phyloP scores from a whole-genome alignment of 2,888 invertebrate genomes.

The Caenorhabditis sulstoni region DNA sequence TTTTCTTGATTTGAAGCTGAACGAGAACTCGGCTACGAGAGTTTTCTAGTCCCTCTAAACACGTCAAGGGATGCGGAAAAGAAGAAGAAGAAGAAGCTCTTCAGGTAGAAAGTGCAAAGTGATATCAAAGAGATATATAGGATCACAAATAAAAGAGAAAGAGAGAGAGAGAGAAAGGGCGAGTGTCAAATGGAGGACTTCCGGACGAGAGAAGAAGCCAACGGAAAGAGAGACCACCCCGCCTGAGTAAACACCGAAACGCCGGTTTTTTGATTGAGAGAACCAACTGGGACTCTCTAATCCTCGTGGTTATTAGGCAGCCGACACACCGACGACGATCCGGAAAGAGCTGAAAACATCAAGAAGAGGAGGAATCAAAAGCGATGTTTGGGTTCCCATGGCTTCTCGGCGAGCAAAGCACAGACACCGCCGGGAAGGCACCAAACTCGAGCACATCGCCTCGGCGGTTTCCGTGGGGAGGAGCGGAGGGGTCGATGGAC shows the following conservation, averaged over 20 bases:
- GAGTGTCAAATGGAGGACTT: slow-evolving; percentile 57
- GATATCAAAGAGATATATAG: slow-evolving; percentile 34
- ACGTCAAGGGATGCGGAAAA: not conserved
- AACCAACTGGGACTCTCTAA: slow-evolving; percentile 34
- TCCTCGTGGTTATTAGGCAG: too few species aligned
- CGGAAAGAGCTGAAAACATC: not conserved
- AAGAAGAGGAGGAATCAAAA: not conserved
- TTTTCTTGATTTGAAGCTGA: too few species aligned
- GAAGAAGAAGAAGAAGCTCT: not conserved
- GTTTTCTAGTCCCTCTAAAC: too few species aligned
- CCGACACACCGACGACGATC: not conserved
- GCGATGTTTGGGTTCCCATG: slow-evolving; percentile 36
- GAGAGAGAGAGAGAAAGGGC: slow-evolving; percentile 34
- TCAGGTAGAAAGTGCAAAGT: slow-evolving; percentile 8
- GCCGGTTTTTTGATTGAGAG: slow-evolving; percentile 50
- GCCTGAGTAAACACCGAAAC: slow-evolving; percentile 37
- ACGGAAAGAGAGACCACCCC: slow-evolving; percentile 15
- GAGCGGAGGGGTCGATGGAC: slow-evolving; percentile 23
- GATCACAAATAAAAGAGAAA: slow-evolving; percentile 21
- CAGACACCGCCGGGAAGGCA: slow-evolving; percentile 17
- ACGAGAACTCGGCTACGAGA: not conserved
- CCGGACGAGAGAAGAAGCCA: slow-evolving; percentile 28
- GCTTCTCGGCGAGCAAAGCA: slow-evolving; percentile 46
- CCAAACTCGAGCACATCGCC: slow-evolving; percentile 14
- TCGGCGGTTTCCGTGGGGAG: slow-evolving; percentile 22